Evolutionary conservation across 1,140 invertebrate genomes (phyloP), one percentile per base, ranked within the genome.

Genomic region (Saccostrea glomerata): DNA sequence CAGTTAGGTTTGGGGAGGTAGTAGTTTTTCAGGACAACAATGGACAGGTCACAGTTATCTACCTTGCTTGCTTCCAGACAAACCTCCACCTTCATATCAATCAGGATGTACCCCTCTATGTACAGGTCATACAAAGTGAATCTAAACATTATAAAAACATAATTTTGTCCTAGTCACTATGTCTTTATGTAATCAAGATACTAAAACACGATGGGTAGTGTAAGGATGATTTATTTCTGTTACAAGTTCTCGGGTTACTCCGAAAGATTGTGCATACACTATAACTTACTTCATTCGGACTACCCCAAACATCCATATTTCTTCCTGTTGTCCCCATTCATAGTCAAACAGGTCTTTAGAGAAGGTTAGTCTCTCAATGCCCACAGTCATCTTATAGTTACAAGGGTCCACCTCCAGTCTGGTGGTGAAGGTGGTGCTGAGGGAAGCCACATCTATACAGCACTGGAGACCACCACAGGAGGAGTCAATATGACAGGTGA

Each of bases 41-140:
- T 40, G 23, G 55, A 83, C n/a, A 90, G n/a, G 25, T 85, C 55
- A 90, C 89, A 90, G 15, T 63, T 85, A 7, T 56, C 82, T 11
- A 56, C 54, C 6, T 54, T n/a, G 77, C 82, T 58, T 1, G 84
- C 84, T n/a, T 90, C 89, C 40, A 90, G 56, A 56, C 89, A 90
- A 6, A 88, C 73, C 40, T 82, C 82, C 6, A 90, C 66, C 17
- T 88, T 86, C 58, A 90, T 11, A 54, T 85, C 87, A 20, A 90
- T 66, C n/a, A 90, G 66, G 58, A 88, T 86, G 54, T 86, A 85
- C 47, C 73, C 30, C 66, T 90, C 89, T 23, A 36, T 55, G 12
- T 86, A 70, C 60, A 90, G 82, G 36, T 88, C 86, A 73, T 86
- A 84, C 20, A 90, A 63, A 9, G 58, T 86, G 87, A 82, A 90